A percentile compares a stretch with the other conserved stretches of the same genome.
Evolutionary conservation across 2,888 invertebrate species (phyloP).

Genomic region (Tuta absoluta): DNA sequence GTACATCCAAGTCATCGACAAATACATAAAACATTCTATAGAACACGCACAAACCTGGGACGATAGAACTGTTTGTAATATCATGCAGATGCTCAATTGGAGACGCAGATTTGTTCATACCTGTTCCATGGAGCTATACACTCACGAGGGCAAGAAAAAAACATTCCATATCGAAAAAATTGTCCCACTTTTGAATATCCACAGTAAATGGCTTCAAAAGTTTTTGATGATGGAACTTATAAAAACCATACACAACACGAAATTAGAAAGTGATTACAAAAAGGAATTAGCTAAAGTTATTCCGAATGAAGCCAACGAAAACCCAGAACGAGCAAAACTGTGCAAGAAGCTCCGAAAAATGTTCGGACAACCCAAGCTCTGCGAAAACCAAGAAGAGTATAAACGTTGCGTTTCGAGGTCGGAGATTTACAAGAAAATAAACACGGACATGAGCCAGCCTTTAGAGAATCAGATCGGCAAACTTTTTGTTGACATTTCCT

Average conservation of each 20-base stretch:
- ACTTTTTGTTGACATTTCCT: slow-evolving; percentile 42
- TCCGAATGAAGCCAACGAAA: slow-evolving; percentile 46
- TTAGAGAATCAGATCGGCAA: slow-evolving; percentile 56
- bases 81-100: slow-evolving; percentile 80
- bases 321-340: slow-evolving; percentile 53
- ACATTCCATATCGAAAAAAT: slow-evolving; percentile 62
- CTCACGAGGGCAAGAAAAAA: slow-evolving; percentile 16
- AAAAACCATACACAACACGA: slow-evolving; percentile 42
- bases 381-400: slow-evolving; percentile 54
- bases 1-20: slow-evolving; percentile 72
- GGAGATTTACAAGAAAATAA: slow-evolving; percentile 48
- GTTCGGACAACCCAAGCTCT: slow-evolving; percentile 67
- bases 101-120: slow-evolving; percentile 70
- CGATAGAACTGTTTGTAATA: slow-evolving; percentile 59
- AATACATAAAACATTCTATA: slow-evolving; percentile 64
- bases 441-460: slow-evolving; percentile 57
- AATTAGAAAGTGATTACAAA: slow-evolving; percentile 43
- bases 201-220: slow-evolving; percentile 88
- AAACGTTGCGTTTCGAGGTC: slow-evolving; percentile 47
- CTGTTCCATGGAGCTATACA: slow-evolving; percentile 56
- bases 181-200: slow-evolving; percentile 83
- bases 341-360: slow-evolving; percentile 67
- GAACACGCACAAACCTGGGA: slow-evolving; percentile 50
- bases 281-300: slow-evolving; percentile 41
- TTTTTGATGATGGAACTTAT: slow-evolving; percentile 71